These are phyloP conservation scores for Drosophila trichaetosa DNA, from an alignment of 2,888 invertebrate species.

Conservation along the genomic window DNA sequence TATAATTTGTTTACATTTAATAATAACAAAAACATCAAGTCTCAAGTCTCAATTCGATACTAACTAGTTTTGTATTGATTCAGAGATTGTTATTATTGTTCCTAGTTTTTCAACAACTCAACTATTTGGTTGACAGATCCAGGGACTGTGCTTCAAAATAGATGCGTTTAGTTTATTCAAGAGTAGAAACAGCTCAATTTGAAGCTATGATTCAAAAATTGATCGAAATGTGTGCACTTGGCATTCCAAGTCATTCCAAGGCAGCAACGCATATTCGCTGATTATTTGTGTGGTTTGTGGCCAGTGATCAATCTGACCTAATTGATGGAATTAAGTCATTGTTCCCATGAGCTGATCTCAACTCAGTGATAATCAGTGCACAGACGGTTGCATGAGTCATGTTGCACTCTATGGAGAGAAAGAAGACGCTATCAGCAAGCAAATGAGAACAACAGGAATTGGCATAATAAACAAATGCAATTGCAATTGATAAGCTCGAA, in stretches of 20 bases:
- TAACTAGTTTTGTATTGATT: neutral
- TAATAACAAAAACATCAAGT: neutral
- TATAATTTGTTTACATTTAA: neutral
- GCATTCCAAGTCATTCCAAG: neutral
- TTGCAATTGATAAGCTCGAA: constrained; percentile 21
- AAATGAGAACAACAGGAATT: neutral
- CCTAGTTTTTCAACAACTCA: neutral
- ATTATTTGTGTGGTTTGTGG: constrained; percentile 2
- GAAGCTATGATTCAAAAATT: constrained; percentile 5
- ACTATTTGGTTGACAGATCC: neutral
- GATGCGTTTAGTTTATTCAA: neutral
- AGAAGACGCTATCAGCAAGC: neutral
- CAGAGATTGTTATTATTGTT: neutral
- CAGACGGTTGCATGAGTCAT: constrained; percentile 28
- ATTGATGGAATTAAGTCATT: constrained; percentile 7
- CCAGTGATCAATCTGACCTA: constrained; percentile 4
- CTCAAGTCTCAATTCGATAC: neutral
- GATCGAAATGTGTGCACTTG: constrained; percentile 19
- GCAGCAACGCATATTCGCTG: neutral
- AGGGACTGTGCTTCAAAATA: neutral
- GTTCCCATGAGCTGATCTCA: constrained; percentile 13
- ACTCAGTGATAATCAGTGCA: constrained; percentile 1
- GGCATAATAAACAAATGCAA: neutral
- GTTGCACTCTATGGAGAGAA: constrained; percentile 16
- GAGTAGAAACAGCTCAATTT: constrained; percentile 2